Percentiles rank a stretch among this genome's conserved stretches.
phyloP scores from a whole-genome alignment of 1,140 invertebrate species.

The Hycleus phaleratus region DNA sequence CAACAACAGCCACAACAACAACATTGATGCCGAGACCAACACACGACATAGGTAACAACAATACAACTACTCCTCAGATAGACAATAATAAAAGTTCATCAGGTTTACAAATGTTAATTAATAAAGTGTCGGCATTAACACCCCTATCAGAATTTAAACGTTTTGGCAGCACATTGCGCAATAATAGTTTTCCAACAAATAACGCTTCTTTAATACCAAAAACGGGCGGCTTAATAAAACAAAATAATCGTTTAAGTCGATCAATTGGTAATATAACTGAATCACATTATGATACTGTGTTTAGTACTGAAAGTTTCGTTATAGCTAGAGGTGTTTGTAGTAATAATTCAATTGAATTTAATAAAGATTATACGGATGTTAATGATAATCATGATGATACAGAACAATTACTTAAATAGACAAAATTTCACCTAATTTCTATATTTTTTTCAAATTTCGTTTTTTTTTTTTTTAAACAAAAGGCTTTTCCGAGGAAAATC shows the following conservation, averaged over 20 bases:
- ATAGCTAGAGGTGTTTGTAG: slow-evolving; percentile 31
- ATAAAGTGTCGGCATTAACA: slow-evolving; percentile 32
- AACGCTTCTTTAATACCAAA: slow-evolving; percentile 28
- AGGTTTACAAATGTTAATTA: slow-evolving; percentile 34
- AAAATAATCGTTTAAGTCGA: slow-evolving; percentile 33
- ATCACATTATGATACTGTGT: slow-evolving; percentile 42
- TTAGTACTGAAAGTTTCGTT: slow-evolving; percentile 38
- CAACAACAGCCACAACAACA: slow-evolving; percentile 28
- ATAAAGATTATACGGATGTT: slow-evolving; percentile 14
- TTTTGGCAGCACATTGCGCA: slow-evolving; percentile 27
- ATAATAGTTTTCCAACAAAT: slow-evolving; percentile 36
- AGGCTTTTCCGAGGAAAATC: slow-evolving; percentile 37
- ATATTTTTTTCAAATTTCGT: not conserved
- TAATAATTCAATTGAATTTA: slow-evolving; percentile 22
- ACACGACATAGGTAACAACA: slow-evolving; percentile 54
- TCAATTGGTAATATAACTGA: slow-evolving; percentile 39
- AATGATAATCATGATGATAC: slow-evolving; percentile 20
- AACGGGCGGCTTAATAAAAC: slow-evolving; percentile 24
- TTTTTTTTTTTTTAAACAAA: not conserved
- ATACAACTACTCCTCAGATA: slow-evolving; percentile 27
- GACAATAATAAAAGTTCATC: slow-evolving; percentile 28
- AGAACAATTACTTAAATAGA: slow-evolving; percentile 20
- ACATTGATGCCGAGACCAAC: slow-evolving; percentile 44
- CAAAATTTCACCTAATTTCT: not conserved
- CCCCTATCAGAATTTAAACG: slow-evolving; percentile 27